A percentile compares a stretch with the other conserved stretches of the same genome.
These are phyloP conservation scores for Yoshiicerus persimilis DNA, from an alignment of 1,140 invertebrate genomes.

Conservation along the genomic window DNA sequence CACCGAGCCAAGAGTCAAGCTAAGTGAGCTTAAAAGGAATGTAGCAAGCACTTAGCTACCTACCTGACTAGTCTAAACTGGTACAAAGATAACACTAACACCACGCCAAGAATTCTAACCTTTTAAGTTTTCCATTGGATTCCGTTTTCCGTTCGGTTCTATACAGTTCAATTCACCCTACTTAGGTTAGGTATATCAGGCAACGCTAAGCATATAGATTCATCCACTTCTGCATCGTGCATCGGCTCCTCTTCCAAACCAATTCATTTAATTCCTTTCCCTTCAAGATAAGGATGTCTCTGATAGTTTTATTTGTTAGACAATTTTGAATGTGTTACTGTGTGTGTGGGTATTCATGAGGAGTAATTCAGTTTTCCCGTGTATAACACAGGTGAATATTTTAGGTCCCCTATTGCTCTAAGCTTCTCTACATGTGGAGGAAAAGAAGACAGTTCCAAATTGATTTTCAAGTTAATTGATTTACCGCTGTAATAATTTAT, in stretches of 20 bases:
- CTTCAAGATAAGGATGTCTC: background rate
- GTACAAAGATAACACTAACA: background rate
- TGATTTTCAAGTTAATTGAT: background rate
- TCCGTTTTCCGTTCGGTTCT: background rate
- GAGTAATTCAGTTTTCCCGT: background rate
- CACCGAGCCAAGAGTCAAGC: background rate
- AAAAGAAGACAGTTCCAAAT: background rate
- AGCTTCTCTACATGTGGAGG: no score
- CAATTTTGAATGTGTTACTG: background rate
- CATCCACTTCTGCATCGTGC: background rate
- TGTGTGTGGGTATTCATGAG: background rate
- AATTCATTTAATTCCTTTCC: constrained; percentile 2
- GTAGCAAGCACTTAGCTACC: background rate
- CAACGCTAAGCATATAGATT: background rate
- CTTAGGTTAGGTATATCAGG: background rate
- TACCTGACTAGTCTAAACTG: background rate
- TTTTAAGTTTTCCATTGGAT: background rate
- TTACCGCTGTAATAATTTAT: background rate
- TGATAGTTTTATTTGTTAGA: background rate
- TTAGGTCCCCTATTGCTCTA: no score
- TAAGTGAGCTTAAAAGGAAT: background rate
- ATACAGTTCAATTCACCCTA: background rate
- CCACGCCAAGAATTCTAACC: background rate
- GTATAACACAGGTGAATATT: background rate
- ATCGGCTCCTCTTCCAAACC: background rate